Base-by-base conservation (phyloP, 2,888 invertebrate genomes). In the Calameuta filiformis region DNA sequence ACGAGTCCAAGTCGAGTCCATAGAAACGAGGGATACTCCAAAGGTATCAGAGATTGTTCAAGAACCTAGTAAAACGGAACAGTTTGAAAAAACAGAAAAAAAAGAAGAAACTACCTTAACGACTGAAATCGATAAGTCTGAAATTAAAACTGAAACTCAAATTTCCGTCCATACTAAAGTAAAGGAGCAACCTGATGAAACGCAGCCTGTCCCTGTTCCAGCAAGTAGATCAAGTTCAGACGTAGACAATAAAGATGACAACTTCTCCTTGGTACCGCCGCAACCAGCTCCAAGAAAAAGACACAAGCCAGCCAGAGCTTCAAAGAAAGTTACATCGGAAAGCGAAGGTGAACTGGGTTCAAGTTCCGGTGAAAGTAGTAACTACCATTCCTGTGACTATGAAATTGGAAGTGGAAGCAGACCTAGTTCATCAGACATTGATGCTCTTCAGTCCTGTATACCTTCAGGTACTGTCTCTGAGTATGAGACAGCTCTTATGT, bases 341-440 rank as follows among this genome's bases (percentile, higher is more conserved):
- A 94, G 96, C 35, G 97, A 97, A 86, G 93, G 95, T 35, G 97
- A 97, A 90, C 93, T 94, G 4, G 96, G 96, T 92, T 97, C 97
- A 0, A 97, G 97, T 92, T 97, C 97, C 23, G 97, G 97, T 30
- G 97, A 97, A 87, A 97, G 97, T 88, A 91, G 91, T 74, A 96
- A 96, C 85, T 97, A 97, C 89, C 97, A 97, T 82, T 97, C 97
- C 81, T 97, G 97, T 89, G 97, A 97, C 88, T 95, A 96, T 87
- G 95, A 95, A 31, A 95, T 95, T 79, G 94, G 95, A 83, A 93
- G 92, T 11, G 93, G 93, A 77, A 96, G 96, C 87, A 94, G 97
- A 85, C 98, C 97, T 0, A 94, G 96, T 80, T 98, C 97, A 4
- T 97, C 97, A 0, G 98, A 98, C 90, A 92, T 97, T 4, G 98